phyloP scores from a whole-genome alignment of 30 jellyfish, hydroid and myxozoan species.

The Rhopilema esculentum region DNA sequence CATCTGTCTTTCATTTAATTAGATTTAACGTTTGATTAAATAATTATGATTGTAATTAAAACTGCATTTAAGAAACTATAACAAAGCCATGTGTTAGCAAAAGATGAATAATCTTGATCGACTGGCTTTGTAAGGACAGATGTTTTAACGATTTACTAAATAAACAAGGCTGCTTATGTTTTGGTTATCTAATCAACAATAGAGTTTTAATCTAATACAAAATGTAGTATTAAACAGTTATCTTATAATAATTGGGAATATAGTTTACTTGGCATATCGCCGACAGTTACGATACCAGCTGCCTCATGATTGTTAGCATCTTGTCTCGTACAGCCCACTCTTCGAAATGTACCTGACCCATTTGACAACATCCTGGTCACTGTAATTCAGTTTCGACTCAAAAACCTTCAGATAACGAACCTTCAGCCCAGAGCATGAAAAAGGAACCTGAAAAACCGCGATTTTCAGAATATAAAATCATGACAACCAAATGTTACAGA shows the following conservation, averaged over 20 bases:
- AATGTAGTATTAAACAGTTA: background rate
- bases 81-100: no score
- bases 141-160: no score
- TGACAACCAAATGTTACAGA: background rate
- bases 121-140: no score
- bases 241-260: background rate
- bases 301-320: conserved; percentile 70
- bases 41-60: no score
- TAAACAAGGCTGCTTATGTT: no score
- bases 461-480: background rate
- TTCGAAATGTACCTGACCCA: conserved; percentile 98
- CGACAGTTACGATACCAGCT: background rate
- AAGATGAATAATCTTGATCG: no score
- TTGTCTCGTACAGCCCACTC: conserved; percentile 96
- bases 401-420: conserved; percentile 97
- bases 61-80: no score
- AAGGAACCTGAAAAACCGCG: conserved; percentile 80
- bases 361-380: conserved; percentile 98
- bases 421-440: conserved; percentile 96
- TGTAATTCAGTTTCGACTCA: conserved; percentile 96
- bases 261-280: background rate
- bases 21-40: no score
- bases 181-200: background rate
- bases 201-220: background rate
- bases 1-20: no score